Percentiles rank a stretch among this genome's conserved stretches.
Evolutionary conservation across 1,140 invertebrate species (phyloP).

Genomic region (Macrobrachium rosenbergii): DNA sequence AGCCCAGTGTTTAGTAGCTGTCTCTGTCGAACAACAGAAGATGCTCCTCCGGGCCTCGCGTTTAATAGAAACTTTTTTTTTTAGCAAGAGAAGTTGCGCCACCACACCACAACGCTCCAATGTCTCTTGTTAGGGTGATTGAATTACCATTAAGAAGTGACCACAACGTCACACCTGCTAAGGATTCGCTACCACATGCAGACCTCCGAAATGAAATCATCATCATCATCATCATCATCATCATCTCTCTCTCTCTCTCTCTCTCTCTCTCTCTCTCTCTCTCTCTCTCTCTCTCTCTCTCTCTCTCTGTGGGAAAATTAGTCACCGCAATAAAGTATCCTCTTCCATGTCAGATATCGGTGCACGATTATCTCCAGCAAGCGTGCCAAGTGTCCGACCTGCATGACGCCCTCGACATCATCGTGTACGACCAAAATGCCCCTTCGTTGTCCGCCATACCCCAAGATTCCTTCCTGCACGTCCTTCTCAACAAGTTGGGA

Average conservation of each 20-base stretch:
- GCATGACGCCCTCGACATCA: conserved; percentile 70
- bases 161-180: neutral
- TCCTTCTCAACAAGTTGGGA: conserved; percentile 73
- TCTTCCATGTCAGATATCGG: conserved; percentile 69
- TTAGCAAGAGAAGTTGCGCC: too few relatives aligned
- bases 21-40: too few relatives aligned
- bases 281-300: neutral
- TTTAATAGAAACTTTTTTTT: too few relatives aligned
- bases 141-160: neutral
- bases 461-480: conserved; percentile 73
- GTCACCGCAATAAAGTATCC: too few relatives aligned
- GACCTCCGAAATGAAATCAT: neutral
- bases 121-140: neutral
- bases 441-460: conserved; percentile 69
- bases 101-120: too few relatives aligned
- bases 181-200: neutral
- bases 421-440: conserved; percentile 75
- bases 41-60: too few relatives aligned
- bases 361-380: conserved; percentile 73
- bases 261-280: neutral
- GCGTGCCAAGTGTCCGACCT: conserved; percentile 72
- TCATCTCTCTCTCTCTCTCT: neutral
- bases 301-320: conserved; percentile 38
- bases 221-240: too few relatives aligned
- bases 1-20: too few relatives aligned